Evolutionary conservation across 2,113 vertebrate species (phyloP).

Genomic region (Calypte anna): DNA sequence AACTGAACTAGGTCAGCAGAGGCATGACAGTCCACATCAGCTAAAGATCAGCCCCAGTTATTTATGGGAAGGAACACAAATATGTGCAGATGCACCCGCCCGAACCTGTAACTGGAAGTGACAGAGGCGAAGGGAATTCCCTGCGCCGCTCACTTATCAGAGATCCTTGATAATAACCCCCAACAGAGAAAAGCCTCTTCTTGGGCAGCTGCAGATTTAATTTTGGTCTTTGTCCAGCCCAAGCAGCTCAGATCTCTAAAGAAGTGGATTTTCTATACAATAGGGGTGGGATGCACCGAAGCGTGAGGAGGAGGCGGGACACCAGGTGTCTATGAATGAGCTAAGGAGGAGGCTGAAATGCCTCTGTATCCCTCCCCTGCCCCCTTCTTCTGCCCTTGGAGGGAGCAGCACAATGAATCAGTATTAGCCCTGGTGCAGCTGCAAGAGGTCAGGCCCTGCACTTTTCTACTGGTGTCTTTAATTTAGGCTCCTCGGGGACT

Average conservation of each 20-base stretch:
- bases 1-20: neutral
- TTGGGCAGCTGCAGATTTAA: slow-evolving; percentile 28
- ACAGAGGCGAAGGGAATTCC: neutral
- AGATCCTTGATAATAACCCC: neutral
- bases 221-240: slow-evolving; percentile 29
- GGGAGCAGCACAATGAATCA: neutral
- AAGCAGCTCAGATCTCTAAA: slow-evolving; percentile 3
- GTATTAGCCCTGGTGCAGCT: slow-evolving; percentile 1
- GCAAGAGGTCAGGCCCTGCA: neutral
- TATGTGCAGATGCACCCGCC: neutral
- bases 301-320: slow-evolving; percentile 29
- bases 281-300: neutral
- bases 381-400: neutral
- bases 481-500: slow-evolving; percentile 10
- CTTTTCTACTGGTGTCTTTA: slow-evolving; percentile 2
- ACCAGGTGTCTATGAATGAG: slow-evolving; percentile 59
- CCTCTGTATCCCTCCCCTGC: neutral
- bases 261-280: neutral
- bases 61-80: neutral
- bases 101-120: slow-evolving; percentile 34
- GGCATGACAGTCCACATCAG: neutral
- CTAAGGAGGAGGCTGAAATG: neutral
- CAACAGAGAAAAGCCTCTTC: neutral
- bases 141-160: neutral
- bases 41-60: neutral